Conservation (phyloP, 2,113 vertebrate species). For the Hiodon tergisus region DNA sequence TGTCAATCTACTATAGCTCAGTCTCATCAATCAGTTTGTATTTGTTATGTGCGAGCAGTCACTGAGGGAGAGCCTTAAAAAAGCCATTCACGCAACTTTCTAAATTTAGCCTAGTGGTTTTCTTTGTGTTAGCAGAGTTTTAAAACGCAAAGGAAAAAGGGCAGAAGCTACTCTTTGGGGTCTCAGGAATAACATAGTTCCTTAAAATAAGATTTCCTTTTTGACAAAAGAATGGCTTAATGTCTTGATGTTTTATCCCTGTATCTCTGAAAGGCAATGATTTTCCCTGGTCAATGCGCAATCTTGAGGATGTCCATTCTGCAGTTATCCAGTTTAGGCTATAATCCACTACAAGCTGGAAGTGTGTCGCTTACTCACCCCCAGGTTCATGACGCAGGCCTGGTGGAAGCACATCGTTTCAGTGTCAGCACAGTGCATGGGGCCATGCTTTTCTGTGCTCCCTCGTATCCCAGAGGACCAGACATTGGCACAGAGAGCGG, state of each 20-base stretch:
- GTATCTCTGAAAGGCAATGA: neutral
- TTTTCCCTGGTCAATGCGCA: no score
- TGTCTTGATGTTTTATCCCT: slow-evolving; percentile 3
- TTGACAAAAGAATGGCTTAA: neutral
- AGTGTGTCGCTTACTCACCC: no score
- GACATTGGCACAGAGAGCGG: neutral
- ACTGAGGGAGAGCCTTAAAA: slow-evolving; percentile 6
- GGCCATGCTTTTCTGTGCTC: neutral
- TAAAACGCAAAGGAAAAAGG: slow-evolving; percentile 17
- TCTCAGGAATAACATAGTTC: neutral
- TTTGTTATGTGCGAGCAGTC: neutral
- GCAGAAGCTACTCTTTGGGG: neutral
- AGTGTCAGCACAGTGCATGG: no score
- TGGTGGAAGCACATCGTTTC: no score
- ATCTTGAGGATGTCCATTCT: no score
- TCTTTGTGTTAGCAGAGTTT: slow-evolving; percentile 19
- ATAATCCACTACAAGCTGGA: no score
- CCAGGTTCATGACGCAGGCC: no score
- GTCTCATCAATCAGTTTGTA: neutral
- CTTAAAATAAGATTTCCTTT: neutral
- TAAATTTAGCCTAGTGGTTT: slow-evolving; percentile 14
- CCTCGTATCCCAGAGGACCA: neutral
- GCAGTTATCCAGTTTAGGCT: no score
- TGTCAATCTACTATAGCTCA: neutral
- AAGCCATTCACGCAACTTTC: neutral